phyloP scores from a whole-genome alignment of 2,797 vertebrate genomes.

The Anguilla anguilla region DNA sequence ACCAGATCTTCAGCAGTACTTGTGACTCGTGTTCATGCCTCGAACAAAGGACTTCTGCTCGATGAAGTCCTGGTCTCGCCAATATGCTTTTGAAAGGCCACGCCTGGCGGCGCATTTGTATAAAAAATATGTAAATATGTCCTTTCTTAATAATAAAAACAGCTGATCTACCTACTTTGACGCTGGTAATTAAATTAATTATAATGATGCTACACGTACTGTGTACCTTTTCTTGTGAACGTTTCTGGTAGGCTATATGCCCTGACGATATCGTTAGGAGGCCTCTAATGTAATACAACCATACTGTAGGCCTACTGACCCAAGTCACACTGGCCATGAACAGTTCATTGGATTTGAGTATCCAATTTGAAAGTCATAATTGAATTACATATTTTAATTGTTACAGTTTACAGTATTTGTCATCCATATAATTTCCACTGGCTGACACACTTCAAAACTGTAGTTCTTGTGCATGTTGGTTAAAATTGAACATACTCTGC shows the following conservation, averaged over 20 bases:
- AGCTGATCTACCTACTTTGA: not conserved
- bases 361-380: not conserved
- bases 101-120: conserved; percentile 65
- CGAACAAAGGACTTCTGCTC: conserved; percentile 72
- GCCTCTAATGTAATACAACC: not conserved
- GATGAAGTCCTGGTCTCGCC: conserved; percentile 57
- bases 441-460: not conserved
- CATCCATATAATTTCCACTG: too few relatives aligned
- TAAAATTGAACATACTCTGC: conserved; percentile 38
- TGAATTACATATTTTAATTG: not conserved
- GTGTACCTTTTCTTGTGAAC: not conserved
- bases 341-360: not conserved
- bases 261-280: too few relatives aligned
- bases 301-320: not conserved
- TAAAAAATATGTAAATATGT: conserved; percentile 30
- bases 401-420: not conserved
- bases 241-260: not conserved
- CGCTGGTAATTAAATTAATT: not conserved
- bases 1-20: conserved; percentile 54
- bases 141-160: not conserved
- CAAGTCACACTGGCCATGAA: not conserved
- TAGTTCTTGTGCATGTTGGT: conserved; percentile 21
- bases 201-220: not conserved
- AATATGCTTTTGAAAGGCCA: conserved; percentile 68
- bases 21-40: conserved; percentile 42